Percentiles rank a stretch among this genome's conserved stretches.
These are phyloP conservation scores for Hemibagrus guttatus DNA, from an alignment of 2,797 vertebrate genomes.

Conservation along the genomic window DNA sequence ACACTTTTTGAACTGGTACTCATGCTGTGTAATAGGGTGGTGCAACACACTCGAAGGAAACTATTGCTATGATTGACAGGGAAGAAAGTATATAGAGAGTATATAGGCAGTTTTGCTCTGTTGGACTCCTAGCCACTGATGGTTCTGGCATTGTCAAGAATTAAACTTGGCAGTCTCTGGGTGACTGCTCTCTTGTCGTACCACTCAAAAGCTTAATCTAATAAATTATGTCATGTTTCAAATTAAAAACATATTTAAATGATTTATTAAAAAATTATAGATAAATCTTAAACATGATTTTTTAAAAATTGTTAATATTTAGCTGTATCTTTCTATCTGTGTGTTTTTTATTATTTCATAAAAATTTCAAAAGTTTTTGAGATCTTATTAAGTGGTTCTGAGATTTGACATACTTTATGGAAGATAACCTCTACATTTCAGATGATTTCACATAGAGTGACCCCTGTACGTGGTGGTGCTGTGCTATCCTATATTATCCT, in stretches of 20 bases:
- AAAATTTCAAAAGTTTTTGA: not conserved
- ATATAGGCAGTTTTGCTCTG: not conserved
- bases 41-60: not conserved
- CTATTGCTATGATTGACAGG: not conserved
- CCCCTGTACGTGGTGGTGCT: slow-evolving; percentile 25
- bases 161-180: not conserved
- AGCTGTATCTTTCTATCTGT: not conserved
- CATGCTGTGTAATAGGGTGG: not conserved
- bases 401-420: not conserved
- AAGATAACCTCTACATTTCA: not conserved
- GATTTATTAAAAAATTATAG: not conserved
- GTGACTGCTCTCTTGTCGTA: not conserved
- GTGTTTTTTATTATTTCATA: not conserved
- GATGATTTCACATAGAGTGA: slow-evolving; percentile 1
- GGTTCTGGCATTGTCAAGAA: not conserved
- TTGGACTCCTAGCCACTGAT: not conserved
- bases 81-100: not conserved
- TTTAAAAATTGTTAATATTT: not conserved
- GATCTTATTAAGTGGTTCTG: not conserved
- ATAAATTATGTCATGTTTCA: not conserved
- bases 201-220: not conserved
- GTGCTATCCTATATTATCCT: slow-evolving; percentile 32
- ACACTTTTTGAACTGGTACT: not conserved
- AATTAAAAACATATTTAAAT: not conserved
- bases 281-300: not conserved